These are phyloP conservation scores for Myotis lucifugus DNA, from an alignment of 2,113 vertebrate species.

Conservation along the genomic window DNA sequence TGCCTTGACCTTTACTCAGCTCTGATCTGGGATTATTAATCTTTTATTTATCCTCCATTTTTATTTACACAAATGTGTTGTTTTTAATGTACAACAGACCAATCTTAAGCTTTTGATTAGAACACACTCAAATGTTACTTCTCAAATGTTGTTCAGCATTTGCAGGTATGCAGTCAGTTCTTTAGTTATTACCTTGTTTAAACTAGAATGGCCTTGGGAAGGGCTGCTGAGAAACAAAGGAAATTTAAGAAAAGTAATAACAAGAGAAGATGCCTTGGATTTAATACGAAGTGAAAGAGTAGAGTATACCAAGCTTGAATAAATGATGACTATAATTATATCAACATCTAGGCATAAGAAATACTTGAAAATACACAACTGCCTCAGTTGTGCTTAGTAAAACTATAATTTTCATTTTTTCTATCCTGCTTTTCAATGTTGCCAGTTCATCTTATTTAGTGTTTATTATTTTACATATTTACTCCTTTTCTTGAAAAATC, in stretches of 20 bases:
- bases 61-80: background rate
- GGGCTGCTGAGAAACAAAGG: background rate
- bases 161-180: background rate
- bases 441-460: background rate
- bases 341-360: background rate
- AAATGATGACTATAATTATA: background rate
- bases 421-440: background rate
- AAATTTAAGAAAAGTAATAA: background rate
- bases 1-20: background rate
- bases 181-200: background rate
- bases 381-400: background rate
- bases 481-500: background rate
- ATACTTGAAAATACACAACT: background rate
- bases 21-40: background rate
- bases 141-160: background rate
- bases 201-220: background rate
- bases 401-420: background rate
- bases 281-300: background rate
- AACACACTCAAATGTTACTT: background rate
- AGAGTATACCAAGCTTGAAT: rapidly evolving
- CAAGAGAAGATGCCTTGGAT: background rate
- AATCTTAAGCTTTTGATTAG: background rate
- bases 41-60: background rate
- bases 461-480: background rate
- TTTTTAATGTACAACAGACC: background rate